Percentiles rank a stretch among this genome's conserved stretches.
Conservation (phyloP, 2,888 invertebrate species). For the Baronia brevicornis region DNA sequence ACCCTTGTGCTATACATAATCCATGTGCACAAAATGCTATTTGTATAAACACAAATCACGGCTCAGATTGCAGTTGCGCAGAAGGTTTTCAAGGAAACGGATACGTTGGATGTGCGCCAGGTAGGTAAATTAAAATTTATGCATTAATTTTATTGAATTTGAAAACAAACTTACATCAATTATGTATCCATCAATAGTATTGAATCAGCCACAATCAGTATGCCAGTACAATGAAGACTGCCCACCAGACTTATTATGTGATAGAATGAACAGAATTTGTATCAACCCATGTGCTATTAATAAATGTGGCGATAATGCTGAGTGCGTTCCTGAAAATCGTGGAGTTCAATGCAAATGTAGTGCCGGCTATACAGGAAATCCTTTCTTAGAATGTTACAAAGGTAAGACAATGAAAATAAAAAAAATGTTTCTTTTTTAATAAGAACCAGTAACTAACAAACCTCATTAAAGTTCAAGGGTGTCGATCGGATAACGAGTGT, state of each 20-base stretch:
- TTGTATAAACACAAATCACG: slow-evolving; percentile 92
- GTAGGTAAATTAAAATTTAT: slow-evolving; percentile 55
- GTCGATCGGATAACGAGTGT: slow-evolving; percentile 83
- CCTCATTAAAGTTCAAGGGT: slow-evolving; percentile 79
- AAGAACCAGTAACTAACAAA: no score
- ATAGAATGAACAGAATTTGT: slow-evolving; percentile 88
- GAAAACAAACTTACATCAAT: not conserved
- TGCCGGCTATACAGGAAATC: slow-evolving; percentile 84
- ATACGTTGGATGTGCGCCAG: slow-evolving; percentile 86
- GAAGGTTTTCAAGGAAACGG: slow-evolving; percentile 93
- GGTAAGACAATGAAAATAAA: slow-evolving; percentile 46
- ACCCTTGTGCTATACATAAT: slow-evolving; percentile 89
- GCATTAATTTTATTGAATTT: not conserved
- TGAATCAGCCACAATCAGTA: slow-evolving; percentile 52
- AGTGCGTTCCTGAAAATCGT: slow-evolving; percentile 85
- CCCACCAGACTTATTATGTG: slow-evolving; percentile 89
- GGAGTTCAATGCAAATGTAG: slow-evolving; percentile 85
- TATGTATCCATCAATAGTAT: slow-evolving; percentile 30
- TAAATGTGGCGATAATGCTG: slow-evolving; percentile 88
- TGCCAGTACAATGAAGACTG: slow-evolving; percentile 95
- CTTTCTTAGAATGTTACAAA: slow-evolving; percentile 82
- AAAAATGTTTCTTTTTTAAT: no score
- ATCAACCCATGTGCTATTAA: slow-evolving; percentile 87
- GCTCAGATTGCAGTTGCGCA: slow-evolving; percentile 88
- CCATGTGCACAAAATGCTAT: slow-evolving; percentile 89